These are phyloP conservation scores for Amia ocellicauda DNA, from an alignment of 2,113 vertebrate species.

Conservation along the genomic window DNA sequence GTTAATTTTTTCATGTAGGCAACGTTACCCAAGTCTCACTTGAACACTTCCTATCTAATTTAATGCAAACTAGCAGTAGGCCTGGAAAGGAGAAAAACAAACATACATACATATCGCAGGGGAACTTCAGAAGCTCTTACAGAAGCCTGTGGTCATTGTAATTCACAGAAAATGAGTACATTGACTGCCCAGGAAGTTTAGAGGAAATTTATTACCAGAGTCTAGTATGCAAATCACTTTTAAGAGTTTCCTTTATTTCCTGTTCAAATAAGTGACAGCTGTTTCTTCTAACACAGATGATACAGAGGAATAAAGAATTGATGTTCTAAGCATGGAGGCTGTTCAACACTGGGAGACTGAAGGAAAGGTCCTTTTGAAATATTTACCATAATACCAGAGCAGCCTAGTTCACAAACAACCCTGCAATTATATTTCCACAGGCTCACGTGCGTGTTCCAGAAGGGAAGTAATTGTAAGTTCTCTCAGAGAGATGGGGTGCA, in stretches of 20 bases:
- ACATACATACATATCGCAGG: too few relatives aligned
- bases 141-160: neutral
- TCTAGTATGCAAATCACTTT: slow-evolving; percentile 38
- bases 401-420: slow-evolving; percentile 29
- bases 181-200: neutral
- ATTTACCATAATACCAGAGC: slow-evolving; percentile 52
- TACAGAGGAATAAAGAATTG: slow-evolving; percentile 57
- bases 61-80: too few relatives aligned
- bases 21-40: too few relatives aligned
- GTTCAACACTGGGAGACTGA: slow-evolving; percentile 39
- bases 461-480: slow-evolving; percentile 34
- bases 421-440: slow-evolving; percentile 37
- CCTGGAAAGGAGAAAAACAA: too few relatives aligned
- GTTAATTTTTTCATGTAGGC: too few relatives aligned
- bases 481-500: slow-evolving; percentile 35
- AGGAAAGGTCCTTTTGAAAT: slow-evolving; percentile 61
- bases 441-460: slow-evolving; percentile 35
- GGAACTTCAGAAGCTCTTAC: too few relatives aligned
- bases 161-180: neutral
- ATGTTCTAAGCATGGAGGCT: slow-evolving; percentile 44
- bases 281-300: slow-evolving; percentile 27
- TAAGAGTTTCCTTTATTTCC: slow-evolving; percentile 41
- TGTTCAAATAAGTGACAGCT: slow-evolving; percentile 44
- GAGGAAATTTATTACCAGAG: slow-evolving; percentile 12
- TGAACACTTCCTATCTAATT: too few relatives aligned